Conservation (phyloP, 2,888 invertebrate species). For the Formica aserva region DNA sequence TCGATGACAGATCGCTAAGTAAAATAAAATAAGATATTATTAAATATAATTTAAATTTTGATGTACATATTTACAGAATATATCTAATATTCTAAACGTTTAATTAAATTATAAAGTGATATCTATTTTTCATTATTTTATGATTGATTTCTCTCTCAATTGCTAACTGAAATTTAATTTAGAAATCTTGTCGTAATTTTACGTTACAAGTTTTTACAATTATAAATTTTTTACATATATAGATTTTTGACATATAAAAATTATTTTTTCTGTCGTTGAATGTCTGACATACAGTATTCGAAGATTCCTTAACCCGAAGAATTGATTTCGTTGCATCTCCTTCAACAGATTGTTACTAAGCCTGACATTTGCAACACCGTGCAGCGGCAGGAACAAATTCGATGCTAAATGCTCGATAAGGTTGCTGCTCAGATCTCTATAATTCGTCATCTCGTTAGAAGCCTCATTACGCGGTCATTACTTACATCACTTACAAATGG, state of each 20-base stretch:
- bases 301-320: constrained; percentile 79
- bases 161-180: background rate
- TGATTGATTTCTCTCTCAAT: background rate
- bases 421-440: constrained; percentile 82
- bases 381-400: constrained; percentile 81
- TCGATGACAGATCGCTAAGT: constrained; percentile 88
- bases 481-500: constrained; percentile 85
- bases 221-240: background rate
- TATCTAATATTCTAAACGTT: background rate
- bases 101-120: background rate
- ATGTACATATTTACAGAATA: background rate
- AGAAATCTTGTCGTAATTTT: background rate
- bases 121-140: constrained; percentile 5
- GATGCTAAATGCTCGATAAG: constrained; percentile 82
- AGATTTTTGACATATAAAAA: background rate
- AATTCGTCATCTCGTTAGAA: constrained; percentile 48
- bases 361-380: constrained; percentile 79
- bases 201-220: background rate
- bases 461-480: background rate
- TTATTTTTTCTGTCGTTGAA: background rate
- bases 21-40: constrained; percentile 18
- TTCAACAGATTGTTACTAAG: constrained; percentile 81
- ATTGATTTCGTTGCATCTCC: constrained; percentile 81
- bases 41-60: background rate
- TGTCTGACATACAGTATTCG: constrained; percentile 80